Percentiles rank a stretch among this genome's conserved stretches.
phyloP scores from a whole-genome alignment of 2,797 vertebrate species.

The Fistularia commersonii region DNA sequence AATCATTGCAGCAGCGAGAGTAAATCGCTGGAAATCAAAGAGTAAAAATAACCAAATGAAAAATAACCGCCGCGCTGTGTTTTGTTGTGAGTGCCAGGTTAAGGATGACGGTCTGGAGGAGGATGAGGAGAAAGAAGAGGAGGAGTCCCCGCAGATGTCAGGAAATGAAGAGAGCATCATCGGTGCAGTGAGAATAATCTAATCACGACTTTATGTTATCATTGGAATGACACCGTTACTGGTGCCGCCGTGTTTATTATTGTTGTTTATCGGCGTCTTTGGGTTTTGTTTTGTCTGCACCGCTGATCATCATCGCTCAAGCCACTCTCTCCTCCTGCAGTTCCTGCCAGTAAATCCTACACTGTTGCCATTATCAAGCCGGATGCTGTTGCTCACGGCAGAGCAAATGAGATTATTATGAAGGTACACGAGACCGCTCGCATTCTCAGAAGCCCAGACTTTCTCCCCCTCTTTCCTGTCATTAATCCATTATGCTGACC shows the following conservation, averaged over 20 bases:
- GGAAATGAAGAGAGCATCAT: conserved; percentile 63
- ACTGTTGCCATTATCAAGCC: conserved; percentile 88
- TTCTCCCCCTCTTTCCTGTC: conserved; percentile 29
- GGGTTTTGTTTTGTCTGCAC: conserved; percentile 16
- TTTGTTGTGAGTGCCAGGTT: conserved; percentile 65
- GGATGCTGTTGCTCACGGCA: conserved; percentile 84
- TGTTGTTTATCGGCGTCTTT: not conserved
- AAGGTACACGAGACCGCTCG: conserved; percentile 73
- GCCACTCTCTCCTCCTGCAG: conserved; percentile 51
- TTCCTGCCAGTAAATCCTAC: conserved; percentile 72
- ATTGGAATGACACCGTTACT: not conserved
- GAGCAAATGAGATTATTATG: conserved; percentile 83
- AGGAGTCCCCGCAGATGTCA: conserved; percentile 40
- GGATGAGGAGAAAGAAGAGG: conserved; percentile 58
- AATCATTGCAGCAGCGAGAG: too few relatives aligned
- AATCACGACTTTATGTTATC: not conserved
- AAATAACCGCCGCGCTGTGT: not conserved
- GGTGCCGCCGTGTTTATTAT: not conserved
- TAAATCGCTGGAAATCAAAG: not conserved
- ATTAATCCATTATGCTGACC: conserved; percentile 27
- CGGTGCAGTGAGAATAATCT: conserved; percentile 58
- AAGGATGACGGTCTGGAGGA: conserved; percentile 70
- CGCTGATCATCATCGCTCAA: conserved; percentile 4
- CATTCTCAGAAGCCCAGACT: conserved; percentile 22
- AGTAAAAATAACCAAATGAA: not conserved